phyloP scores from a whole-genome alignment of 2,797 vertebrate genomes.

The Urocyon cinereoargenteus region DNA sequence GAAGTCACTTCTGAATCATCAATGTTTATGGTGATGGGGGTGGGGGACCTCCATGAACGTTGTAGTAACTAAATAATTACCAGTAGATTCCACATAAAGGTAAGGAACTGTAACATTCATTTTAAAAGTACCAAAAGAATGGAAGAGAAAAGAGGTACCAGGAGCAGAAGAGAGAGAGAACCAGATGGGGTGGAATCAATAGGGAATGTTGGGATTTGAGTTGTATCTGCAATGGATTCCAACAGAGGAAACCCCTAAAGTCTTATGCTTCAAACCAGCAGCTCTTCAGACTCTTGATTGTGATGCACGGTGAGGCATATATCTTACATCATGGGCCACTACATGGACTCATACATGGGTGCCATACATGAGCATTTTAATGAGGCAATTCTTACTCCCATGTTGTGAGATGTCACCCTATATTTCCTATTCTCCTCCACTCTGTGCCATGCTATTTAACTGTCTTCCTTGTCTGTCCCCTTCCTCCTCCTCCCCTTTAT shows the following conservation, averaged over 20 bases:
- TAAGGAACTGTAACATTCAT: neutral
- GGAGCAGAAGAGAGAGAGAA: neutral
- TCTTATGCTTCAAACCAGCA: neutral
- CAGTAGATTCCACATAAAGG: neutral
- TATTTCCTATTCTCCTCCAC: neutral
- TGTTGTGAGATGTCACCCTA: neutral
- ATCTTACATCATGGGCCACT: neutral
- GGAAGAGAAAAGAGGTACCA: neutral
- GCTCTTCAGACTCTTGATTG: neutral
- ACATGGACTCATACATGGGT: rapidly evolving
- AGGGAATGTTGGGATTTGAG: neutral
- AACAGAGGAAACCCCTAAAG: neutral
- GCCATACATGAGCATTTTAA: rapidly evolving
- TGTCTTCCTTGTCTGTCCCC: neutral
- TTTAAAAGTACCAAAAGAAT: neutral
- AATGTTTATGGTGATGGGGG: neutral
- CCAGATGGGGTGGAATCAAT: too few species aligned
- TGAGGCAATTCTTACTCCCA: neutral
- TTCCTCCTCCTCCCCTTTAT: rapidly evolving
- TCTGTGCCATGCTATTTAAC: neutral
- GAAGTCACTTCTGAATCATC: neutral
- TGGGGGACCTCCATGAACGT: neutral
- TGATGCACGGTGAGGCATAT: neutral
- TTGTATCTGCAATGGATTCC: neutral
- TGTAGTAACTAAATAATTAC: neutral